Evolutionary conservation across 2,888 invertebrate genomes (phyloP).

Genomic region (Pilophorus perplexus): DNA sequence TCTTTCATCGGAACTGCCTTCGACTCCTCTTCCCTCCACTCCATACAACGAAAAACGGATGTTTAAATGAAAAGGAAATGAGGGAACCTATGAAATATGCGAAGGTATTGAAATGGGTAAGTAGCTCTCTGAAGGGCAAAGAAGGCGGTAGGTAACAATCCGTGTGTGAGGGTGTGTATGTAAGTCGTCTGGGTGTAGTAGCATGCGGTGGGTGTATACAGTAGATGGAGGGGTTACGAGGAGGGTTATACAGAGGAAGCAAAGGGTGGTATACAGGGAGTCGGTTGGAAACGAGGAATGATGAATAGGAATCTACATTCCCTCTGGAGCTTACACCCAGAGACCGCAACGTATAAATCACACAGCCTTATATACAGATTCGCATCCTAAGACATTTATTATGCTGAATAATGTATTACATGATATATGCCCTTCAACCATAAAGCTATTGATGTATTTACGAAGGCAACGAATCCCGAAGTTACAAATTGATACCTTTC

Average conservation of each 20-base stretch:
- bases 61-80: conserved; percentile 24
- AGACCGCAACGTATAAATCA: conserved; percentile 37
- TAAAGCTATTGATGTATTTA: conserved; percentile 29
- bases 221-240: too few species aligned
- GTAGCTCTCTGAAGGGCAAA: conserved; percentile 27
- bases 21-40: too few species aligned
- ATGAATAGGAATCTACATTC: conserved; percentile 40
- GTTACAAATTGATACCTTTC: not conserved
- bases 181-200: too few species aligned
- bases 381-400: conserved; percentile 42
- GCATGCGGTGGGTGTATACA: too few species aligned
- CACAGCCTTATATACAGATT: conserved; percentile 39
- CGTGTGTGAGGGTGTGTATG: conserved; percentile 2
- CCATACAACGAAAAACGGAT: not conserved
- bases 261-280: too few species aligned
- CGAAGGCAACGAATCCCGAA: too few species aligned
- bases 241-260: too few species aligned
- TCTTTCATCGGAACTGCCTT: too few species aligned
- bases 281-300: too few species aligned
- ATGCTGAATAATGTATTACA: conserved; percentile 42
- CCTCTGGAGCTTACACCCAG: conserved; percentile 33
- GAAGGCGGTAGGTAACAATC: conserved; percentile 12
- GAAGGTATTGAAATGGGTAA: conserved; percentile 22
- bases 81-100: conserved; percentile 25
- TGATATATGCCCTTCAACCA: conserved; percentile 35